Evolutionary conservation across 92 coral and sea anemone genomes (phyloP).

Genomic region (Metridium senile): DNA sequence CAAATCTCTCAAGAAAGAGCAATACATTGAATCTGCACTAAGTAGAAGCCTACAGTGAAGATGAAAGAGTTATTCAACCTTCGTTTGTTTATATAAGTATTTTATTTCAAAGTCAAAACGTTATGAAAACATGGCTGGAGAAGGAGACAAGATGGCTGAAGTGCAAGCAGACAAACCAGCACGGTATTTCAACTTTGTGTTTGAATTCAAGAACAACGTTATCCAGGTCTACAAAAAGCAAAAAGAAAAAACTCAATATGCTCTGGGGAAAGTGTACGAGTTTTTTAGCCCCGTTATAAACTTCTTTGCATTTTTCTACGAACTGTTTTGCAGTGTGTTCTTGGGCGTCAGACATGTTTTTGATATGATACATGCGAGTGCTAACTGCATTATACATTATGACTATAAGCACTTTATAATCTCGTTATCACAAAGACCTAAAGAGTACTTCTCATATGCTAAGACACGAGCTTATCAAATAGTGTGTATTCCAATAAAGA

Average conservation of each 20-base stretch:
- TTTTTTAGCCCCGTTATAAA: constrained; percentile 11
- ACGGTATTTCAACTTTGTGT: constrained; percentile 8
- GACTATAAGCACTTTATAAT: constrained; percentile 42
- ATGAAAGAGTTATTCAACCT: neutral
- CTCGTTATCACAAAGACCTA: constrained; percentile 8
- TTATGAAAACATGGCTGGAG: neutral
- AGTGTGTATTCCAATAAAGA: constrained; percentile 33
- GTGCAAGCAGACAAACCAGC: neutral
- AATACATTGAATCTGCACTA: neutral
- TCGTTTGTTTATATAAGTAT: neutral
- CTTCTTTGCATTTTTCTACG: constrained; percentile 22
- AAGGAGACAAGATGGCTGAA: neutral
- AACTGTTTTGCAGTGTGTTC: constrained; percentile 11
- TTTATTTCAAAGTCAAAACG: neutral
- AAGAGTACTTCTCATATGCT: constrained; percentile 13
- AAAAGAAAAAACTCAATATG: neutral
- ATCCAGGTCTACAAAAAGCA: constrained; percentile 7
- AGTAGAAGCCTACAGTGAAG: neutral
- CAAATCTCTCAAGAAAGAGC: neutral
- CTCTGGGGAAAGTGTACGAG: constrained; percentile 1
- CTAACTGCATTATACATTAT: constrained; percentile 30
- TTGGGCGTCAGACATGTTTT: constrained; percentile 14
- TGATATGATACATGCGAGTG: neutral
- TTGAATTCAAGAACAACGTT: constrained; percentile 14
- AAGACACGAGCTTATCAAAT: constrained; percentile 34